Evolutionary conservation across 2,797 vertebrate genomes (phyloP).

Genomic region (Vespertilio murinus): DNA sequence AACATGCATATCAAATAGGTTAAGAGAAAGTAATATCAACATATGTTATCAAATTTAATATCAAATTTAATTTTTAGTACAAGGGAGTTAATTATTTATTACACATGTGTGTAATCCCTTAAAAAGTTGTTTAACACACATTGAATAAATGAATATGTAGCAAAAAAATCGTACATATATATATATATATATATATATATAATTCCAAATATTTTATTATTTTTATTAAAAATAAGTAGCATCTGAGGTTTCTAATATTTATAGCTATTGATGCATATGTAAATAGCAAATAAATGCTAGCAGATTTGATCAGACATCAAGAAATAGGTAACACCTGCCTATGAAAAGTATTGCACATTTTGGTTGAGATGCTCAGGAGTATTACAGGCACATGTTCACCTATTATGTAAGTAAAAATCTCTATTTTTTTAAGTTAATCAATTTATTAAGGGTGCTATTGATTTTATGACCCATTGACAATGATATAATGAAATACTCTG

Average conservation of each 20-base stretch:
- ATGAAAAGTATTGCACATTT: slow-evolving; percentile 1
- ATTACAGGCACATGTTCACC: slow-evolving; percentile 41
- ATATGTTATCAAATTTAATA: not conserved
- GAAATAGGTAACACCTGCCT: not conserved
- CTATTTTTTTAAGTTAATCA: slow-evolving; percentile 66
- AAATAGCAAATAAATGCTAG: not conserved
- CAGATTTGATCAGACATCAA: not conserved
- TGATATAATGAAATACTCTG: slow-evolving; percentile 67
- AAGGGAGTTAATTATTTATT: not conserved
- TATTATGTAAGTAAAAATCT: slow-evolving; percentile 68
- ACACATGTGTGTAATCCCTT: not conserved
- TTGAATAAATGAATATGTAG: not conserved
- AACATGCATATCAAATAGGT: not conserved
- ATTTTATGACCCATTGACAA: slow-evolving; percentile 64
- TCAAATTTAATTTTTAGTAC: not conserved
- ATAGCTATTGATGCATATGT: not conserved
- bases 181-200: not conserved
- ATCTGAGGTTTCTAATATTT: not conserved
- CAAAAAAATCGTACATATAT: not conserved
- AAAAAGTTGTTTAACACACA: not conserved
- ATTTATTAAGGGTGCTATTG: slow-evolving; percentile 41
- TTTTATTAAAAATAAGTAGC: not conserved
- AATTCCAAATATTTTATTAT: not conserved
- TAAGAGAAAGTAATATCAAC: not conserved
- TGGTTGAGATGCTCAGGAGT: slow-evolving; percentile 30